Evolutionary conservation across 1,140 invertebrate species (phyloP).

Genomic region (Zaprionus ornatus): DNA sequence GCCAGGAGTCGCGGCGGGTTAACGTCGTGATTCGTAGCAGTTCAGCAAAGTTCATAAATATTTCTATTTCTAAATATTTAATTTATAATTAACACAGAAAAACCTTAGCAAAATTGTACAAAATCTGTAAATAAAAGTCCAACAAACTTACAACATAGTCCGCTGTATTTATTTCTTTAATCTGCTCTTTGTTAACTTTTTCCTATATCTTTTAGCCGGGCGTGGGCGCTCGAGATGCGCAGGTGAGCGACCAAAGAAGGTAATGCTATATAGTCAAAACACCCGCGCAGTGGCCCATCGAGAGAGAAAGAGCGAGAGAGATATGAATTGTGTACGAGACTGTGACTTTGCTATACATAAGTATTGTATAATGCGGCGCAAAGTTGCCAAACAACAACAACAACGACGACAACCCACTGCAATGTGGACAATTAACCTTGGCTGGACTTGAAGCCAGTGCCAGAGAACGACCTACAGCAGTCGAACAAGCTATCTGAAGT

Average conservation of each 20-base stretch:
- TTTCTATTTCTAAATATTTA: not conserved
- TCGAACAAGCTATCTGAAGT: conserved; percentile 12
- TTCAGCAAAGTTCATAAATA: not conserved
- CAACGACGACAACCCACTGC: conserved; percentile 61
- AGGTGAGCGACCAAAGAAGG: conserved; percentile 77
- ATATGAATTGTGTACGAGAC: conserved; percentile 3
- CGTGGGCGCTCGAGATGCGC: conserved; percentile 67
- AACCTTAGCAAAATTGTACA: conserved; percentile 30
- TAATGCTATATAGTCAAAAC: conserved; percentile 71
- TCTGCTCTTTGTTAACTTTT: conserved; percentile 7
- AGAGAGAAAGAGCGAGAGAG: conserved; percentile 21
- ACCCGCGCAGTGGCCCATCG: conserved; percentile 61
- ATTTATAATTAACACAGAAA: not conserved
- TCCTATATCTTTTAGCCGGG: not conserved
- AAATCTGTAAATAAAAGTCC: conserved; percentile 27
- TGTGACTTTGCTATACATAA: conserved; percentile 41
- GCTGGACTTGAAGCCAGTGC: conserved; percentile 67
- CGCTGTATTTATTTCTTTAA: conserved; percentile 23
- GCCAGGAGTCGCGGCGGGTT: not conserved
- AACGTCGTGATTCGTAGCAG: not conserved
- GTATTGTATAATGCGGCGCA: conserved; percentile 48
- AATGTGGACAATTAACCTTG: conserved; percentile 74
- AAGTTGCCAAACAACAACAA: conserved; percentile 57
- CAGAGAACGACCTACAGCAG: conserved; percentile 70
- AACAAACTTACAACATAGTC: conserved; percentile 54